Percentiles rank a stretch among this genome's conserved stretches.
Conservation (phyloP, 1,140 invertebrate species). For the Asobara japonica region DNA sequence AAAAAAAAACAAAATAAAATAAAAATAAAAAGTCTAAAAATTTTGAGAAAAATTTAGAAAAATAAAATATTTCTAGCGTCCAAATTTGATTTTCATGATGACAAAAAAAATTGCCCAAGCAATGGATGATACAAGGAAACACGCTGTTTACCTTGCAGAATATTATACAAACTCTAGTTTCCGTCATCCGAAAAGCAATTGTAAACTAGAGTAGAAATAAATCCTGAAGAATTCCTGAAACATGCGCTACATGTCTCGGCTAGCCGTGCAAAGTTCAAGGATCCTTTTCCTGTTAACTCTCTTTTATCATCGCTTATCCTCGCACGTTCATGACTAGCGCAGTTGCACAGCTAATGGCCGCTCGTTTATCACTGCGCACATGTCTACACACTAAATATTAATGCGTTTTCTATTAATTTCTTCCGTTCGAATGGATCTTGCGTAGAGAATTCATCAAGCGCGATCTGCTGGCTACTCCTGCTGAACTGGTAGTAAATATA, state of each 20-base stretch:
- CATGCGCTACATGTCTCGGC: background rate
- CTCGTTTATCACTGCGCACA: slow-evolving; percentile 51
- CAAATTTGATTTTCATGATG: too few relatives aligned
- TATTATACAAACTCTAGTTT: too few relatives aligned
- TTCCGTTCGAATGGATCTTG: slow-evolving; percentile 37
- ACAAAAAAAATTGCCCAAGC: too few relatives aligned
- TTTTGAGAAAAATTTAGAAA: too few relatives aligned
- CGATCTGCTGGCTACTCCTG: background rate
- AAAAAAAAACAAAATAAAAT: too few relatives aligned
- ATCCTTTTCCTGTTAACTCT: slow-evolving; percentile 13
- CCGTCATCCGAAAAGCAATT: too few relatives aligned
- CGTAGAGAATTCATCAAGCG: too few relatives aligned
- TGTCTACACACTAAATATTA: slow-evolving; percentile 51
- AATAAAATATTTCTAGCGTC: too few relatives aligned
- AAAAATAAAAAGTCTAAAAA: too few relatives aligned
- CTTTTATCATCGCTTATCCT: slow-evolving; percentile 11
- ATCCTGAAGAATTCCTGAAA: background rate
- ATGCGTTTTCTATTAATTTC: slow-evolving; percentile 57
- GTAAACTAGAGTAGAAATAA: background rate
- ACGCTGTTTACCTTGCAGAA: too few relatives aligned
- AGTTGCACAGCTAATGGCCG: slow-evolving; percentile 40
- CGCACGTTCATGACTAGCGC: background rate
- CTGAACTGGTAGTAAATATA: too few relatives aligned
- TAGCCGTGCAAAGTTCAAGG: background rate
- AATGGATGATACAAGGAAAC: too few relatives aligned